Base-by-base conservation (phyloP, 2,797 vertebrate species). In the Cetoscarus ocellatus region DNA sequence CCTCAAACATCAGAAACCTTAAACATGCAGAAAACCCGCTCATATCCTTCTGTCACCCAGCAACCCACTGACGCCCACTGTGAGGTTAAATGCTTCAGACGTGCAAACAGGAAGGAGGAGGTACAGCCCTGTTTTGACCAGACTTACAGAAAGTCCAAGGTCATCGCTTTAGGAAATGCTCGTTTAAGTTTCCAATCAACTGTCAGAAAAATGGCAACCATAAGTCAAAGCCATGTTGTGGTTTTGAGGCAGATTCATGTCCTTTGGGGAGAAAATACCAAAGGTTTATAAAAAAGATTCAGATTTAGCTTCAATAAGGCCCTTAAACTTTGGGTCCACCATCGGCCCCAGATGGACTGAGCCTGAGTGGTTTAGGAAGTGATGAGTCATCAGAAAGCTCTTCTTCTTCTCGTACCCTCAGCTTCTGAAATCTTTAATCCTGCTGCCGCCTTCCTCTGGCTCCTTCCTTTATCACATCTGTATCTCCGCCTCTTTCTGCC, bases 1-100 rank as follows among this genome's bases (percentile, higher is more conserved):
- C 6, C 15, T 34, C 40, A 15, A 35, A 49, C 60, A 27, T 35
- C 35, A 12, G 0, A 1, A 49, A 3, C 14, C 7, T 35, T 45
- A 18, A 40, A 50, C 14, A 6, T 15, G 15, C 12, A 18, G 10
- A 49, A 42, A 36, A 10, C 14, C 38, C 0, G 11, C 7, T 64
- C n/a, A 2, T 2, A 11, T 38, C 11, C 42, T 43, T 43, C 13
- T 2, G 42, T 43, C 13, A 5, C 13, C 11, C 11, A 43, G 10
- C 11, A 43, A 38, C 5, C 36, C 8, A 8, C 36, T 38, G 36
- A 8, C 5, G 36, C n/a, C n/a, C n/a, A n/a, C n/a, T n/a, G n/a
- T n/a, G n/a, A n/a, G 55, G 79, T 53, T 49, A 34, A 60, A 75
- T 55, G 73, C 71, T 57, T 75, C 65, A 57, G 44, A 10, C 13